Evolutionary conservation across 35 echinoderm and acorn worm genomes (phyloP).

Genomic region (Diadema setosum): DNA sequence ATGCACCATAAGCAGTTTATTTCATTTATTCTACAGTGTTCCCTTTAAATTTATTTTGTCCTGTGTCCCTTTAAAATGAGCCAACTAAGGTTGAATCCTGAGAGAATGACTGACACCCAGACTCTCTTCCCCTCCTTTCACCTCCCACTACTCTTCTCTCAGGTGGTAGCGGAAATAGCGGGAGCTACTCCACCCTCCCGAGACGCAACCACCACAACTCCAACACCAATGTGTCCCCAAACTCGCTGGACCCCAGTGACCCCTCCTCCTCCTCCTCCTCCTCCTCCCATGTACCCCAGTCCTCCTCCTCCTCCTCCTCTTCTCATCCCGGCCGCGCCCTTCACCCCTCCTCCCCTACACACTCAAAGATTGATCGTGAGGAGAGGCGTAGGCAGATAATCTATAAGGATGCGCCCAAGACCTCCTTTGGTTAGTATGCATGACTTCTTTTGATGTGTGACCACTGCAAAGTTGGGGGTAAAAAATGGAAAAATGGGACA

Average conservation of each 20-base stretch:
- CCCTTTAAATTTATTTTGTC: too few relatives aligned
- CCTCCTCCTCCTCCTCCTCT: neutral
- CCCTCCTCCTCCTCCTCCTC: neutral
- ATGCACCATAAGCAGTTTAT: too few relatives aligned
- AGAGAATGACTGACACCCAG: too few relatives aligned
- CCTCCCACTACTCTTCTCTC: neutral
- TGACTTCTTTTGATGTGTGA: neutral
- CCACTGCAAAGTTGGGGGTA: too few relatives aligned
- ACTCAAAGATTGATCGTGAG: slow-evolving; percentile 50
- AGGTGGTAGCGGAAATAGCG: neutral
- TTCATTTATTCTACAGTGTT: too few relatives aligned
- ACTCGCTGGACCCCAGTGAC: neutral
- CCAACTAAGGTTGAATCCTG: too few relatives aligned
- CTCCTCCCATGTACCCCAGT: neutral
- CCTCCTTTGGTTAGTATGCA: slow-evolving; percentile 81
- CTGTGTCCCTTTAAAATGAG: too few relatives aligned
- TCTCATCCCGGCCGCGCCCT: neutral
- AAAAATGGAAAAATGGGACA: too few relatives aligned
- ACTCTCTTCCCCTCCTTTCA: neutral
- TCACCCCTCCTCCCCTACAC: slow-evolving; percentile 39
- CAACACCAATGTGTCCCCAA: neutral
- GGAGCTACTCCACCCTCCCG: slow-evolving; percentile 1
- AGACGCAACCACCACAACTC: slow-evolving; percentile 6
- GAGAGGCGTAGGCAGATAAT: slow-evolving; percentile 91
- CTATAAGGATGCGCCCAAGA: slow-evolving; percentile 94